These are phyloP conservation scores for Chaunax sp. DNA, from an alignment of 2,797 vertebrate species.

Conservation along the genomic window DNA sequence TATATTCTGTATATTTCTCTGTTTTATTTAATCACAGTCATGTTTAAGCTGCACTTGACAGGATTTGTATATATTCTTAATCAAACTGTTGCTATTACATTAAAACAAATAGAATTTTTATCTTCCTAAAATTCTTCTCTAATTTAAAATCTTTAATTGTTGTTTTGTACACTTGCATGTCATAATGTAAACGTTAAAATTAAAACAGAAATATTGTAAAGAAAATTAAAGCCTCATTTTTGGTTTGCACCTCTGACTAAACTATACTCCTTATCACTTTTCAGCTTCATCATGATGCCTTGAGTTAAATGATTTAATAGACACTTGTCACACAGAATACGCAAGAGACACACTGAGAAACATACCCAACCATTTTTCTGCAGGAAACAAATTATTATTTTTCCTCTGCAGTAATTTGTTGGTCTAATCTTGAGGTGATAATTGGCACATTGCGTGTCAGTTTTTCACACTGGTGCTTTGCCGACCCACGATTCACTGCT, in stretches of 20 bases:
- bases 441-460: constrained; percentile 70
- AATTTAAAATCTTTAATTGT: too few relatives aligned
- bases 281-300: constrained; percentile 19
- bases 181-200: not conserved
- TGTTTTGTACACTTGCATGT: not conserved
- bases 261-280: constrained; percentile 16
- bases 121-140: too few relatives aligned
- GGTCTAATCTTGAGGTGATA: constrained; percentile 61
- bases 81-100: too few relatives aligned
- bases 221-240: not conserved
- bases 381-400: constrained; percentile 35
- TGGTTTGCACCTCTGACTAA: constrained; percentile 22
- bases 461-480: constrained; percentile 53
- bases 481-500: constrained; percentile 73
- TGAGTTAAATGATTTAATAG: constrained; percentile 24
- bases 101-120: too few relatives aligned
- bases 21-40: too few relatives aligned
- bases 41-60: too few relatives aligned
- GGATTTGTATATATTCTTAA: too few relatives aligned
- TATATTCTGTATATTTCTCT: too few relatives aligned
- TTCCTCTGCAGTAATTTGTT: constrained; percentile 58
- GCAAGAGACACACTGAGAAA: constrained; percentile 28
- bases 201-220: not conserved
- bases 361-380: constrained; percentile 28
- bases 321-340: constrained; percentile 26